Conservation (phyloP, 2,797 vertebrate species). For the Eulemur rubriventer region DNA sequence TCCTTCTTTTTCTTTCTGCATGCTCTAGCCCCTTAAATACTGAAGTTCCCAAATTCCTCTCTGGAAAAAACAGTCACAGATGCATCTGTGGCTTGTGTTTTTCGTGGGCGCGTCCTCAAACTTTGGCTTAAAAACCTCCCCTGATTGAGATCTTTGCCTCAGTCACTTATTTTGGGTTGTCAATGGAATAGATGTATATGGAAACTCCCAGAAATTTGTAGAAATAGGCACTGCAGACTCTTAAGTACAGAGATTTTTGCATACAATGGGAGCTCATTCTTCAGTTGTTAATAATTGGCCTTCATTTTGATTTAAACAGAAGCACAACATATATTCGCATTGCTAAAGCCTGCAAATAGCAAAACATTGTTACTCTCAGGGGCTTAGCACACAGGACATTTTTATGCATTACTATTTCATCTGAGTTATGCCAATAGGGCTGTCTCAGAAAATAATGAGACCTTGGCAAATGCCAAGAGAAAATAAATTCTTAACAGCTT, state of each 20-base stretch:
- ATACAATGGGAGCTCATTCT: not conserved
- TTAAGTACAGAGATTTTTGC: not conserved
- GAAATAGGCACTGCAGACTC: not conserved
- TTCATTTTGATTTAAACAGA: not conserved
- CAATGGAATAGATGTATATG: not conserved
- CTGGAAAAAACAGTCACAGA: not conserved
- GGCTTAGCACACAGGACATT: not conserved
- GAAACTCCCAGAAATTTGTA: not conserved
- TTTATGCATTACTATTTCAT: slow-evolving; percentile 45
- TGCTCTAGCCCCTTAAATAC: not conserved
- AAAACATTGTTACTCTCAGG: not conserved
- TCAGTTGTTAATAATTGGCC: not conserved
- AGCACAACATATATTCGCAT: not conserved
- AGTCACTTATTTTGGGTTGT: not conserved
- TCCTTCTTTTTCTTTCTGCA: too few species aligned
- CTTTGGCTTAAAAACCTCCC: not conserved
- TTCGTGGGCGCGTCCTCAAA: not conserved
- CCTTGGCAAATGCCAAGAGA: slow-evolving; percentile 32
- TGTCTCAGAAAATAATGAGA: slow-evolving; percentile 35
- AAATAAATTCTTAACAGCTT: slow-evolving; percentile 51
- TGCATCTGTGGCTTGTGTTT: not conserved
- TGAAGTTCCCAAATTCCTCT: not conserved
- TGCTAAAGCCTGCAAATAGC: not conserved
- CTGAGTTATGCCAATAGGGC: slow-evolving; percentile 35
- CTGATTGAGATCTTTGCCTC: not conserved